A percentile compares a stretch with the other conserved stretches of the same genome.
phyloP scores from a whole-genome alignment of 2,888 invertebrate species.

The Galeopsomyia nigrocyanea region DNA sequence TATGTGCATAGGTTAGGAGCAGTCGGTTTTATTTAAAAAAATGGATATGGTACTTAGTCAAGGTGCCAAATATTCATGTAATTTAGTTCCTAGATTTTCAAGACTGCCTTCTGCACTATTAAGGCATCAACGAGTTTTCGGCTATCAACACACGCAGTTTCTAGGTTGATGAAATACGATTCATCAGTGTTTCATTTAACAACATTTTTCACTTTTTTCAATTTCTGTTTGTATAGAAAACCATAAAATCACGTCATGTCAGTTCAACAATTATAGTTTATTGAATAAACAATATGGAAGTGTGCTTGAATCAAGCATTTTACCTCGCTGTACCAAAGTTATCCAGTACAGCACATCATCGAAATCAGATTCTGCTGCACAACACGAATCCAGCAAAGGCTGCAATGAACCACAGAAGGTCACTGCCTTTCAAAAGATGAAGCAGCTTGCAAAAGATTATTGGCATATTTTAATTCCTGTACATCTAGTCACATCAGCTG shows the following conservation, averaged over 20 bases:
- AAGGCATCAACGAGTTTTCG: constrained; percentile 3
- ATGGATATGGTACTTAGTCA: constrained; percentile 46
- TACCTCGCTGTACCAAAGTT: not conserved
- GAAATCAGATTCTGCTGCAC: constrained; percentile 18
- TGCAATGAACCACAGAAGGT: constrained; percentile 66
- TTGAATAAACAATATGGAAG: constrained; percentile 10
- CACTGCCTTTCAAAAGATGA: constrained; percentile 85
- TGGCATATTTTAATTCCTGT: constrained; percentile 97
- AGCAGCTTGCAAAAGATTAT: constrained; percentile 93
- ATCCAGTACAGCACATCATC: constrained; percentile 22
- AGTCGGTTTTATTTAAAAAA: constrained; percentile 7
- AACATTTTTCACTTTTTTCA: not conserved
- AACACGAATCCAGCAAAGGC: constrained; percentile 27
- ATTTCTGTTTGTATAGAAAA: constrained; percentile 7
- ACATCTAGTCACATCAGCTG: constrained; percentile 87
- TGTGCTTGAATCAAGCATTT: not conserved
- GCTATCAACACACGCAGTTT: constrained; percentile 13
- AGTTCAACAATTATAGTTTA: not conserved
- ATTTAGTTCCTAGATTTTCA: constrained; percentile 32
- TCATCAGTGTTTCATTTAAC: not conserved
- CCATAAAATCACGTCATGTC: not conserved
- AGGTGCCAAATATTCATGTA: constrained; percentile 33
- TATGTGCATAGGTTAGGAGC: no score
- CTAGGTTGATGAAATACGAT: constrained; percentile 26
- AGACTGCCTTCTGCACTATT: constrained; percentile 23